A percentile compares a stretch with the other conserved stretches of the same genome.
These are phyloP conservation scores for Macrosoma leucophasiata DNA, from an alignment of 2,888 invertebrate genomes.

Conservation along the genomic window DNA sequence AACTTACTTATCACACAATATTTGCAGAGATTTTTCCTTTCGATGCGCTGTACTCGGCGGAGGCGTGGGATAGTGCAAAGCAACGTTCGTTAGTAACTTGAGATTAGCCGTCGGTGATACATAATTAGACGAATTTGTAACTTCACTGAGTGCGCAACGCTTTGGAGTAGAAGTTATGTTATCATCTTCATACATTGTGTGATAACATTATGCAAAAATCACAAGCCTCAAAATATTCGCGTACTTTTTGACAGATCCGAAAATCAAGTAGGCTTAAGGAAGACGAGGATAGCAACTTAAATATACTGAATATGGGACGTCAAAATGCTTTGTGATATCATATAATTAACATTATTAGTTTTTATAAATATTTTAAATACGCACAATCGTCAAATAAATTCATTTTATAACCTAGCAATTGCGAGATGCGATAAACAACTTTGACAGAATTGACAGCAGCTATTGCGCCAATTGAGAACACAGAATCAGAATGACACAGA, in stretches of 20 bases:
- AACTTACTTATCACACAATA: slow-evolving; percentile 76
- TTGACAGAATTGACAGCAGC: slow-evolving; percentile 47
- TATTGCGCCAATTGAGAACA: too few species aligned
- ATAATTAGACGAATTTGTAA: slow-evolving; percentile 70
- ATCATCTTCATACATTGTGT: slow-evolving; percentile 71
- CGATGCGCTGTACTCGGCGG: slow-evolving; percentile 68
- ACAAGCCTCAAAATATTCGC: slow-evolving; percentile 55
- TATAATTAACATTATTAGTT: too few species aligned
- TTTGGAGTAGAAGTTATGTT: slow-evolving; percentile 70
- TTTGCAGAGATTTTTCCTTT: slow-evolving; percentile 77
- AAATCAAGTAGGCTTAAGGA: slow-evolving; percentile 60
- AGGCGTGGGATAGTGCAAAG: slow-evolving; percentile 71
- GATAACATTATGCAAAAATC: slow-evolving; percentile 67
- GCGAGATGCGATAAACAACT: slow-evolving; percentile 67
- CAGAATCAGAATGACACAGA: too few species aligned
- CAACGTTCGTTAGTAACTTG: slow-evolving; percentile 79
- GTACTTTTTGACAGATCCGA: slow-evolving; percentile 59
- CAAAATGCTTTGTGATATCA: too few species aligned
- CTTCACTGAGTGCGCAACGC: slow-evolving; percentile 71
- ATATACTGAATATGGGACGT: too few species aligned
- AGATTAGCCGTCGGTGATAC: slow-evolving; percentile 81
- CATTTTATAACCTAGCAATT: slow-evolving; percentile 52
- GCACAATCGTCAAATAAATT: slow-evolving; percentile 8
- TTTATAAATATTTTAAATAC: too few species aligned
- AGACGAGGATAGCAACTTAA: too few species aligned